Evolutionary conservation across 1,140 invertebrate genomes (phyloP), one percentile per base, ranked within the genome.

Genomic region (Euschistus heros): DNA sequence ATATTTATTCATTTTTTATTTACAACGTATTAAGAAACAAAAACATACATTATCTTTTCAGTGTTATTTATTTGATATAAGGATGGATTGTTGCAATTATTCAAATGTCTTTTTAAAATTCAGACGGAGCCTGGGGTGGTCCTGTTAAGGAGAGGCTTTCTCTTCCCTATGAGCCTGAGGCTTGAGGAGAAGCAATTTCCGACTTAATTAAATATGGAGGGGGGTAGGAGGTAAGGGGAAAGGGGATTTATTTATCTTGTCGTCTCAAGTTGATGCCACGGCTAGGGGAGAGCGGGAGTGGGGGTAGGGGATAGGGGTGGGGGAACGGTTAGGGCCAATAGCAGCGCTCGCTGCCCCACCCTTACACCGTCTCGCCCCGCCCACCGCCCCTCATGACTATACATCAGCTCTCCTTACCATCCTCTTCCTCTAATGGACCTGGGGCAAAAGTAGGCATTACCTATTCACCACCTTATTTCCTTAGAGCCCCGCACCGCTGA

Each of bases 201-300:
- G 44, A 63, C 37, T 47, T 63, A 63, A 63, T 63, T 63, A 63
- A 63, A 63, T 63, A 64, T 54, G 52, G 46, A 64, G 50, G 22
- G 26, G 18, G 24, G n/a, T 20, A 44, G 61, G 17, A 46, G 17
- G 24, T 18, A n/a, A 30, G 57, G 57, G n/a, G 57, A 60, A 44
- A 50, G 62, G 15, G 47, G 47, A 50, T 26, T 26, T 26, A 63
- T 26, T 22, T 22, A 60, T 42, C 54, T n/a, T 42, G 52, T 42
- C 33, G 18, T 30, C 26, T 14, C 14, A 42, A 22, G 33, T 47
- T 37, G 42, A 50, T 20, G 37, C n/a, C 20, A 27, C 22, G 33
- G 63, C 17, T 14, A 30, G 63, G 26, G 63, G 30, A 24, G 44
- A 17, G 27, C 2, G 6, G 44, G n/a, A 44, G 62, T 17, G 15